Conservation (phyloP, 1,140 invertebrate genomes). For the Pseudomyrmex dendroicus region DNA sequence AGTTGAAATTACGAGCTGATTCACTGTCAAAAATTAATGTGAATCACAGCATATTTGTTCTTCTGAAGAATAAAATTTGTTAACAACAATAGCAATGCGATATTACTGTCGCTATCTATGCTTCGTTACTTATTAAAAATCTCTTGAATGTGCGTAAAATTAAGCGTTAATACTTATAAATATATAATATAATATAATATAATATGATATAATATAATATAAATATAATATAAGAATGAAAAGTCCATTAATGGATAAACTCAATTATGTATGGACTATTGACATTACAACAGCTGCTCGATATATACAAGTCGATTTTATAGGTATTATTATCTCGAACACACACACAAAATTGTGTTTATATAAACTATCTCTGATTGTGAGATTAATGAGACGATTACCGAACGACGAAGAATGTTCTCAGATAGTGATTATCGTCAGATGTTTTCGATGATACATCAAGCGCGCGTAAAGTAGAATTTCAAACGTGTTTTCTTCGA, state of each 20-base stretch:
- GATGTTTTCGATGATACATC: conserved; percentile 44
- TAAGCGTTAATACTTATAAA: neutral
- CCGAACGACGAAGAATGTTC: conserved; percentile 18
- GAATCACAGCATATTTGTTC: too few relatives aligned
- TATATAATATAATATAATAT: neutral
- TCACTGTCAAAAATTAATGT: too few relatives aligned
- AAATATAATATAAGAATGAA: neutral
- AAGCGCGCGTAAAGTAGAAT: conserved; percentile 12
- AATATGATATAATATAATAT: too few relatives aligned
- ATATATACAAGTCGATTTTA: conserved; percentile 1
- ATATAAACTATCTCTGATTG: conserved; percentile 22
- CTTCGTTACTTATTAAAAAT: too few relatives aligned
- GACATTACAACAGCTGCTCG: neutral
- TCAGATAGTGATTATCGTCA: conserved; percentile 31
- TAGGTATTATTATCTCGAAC: neutral
- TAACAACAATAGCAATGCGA: too few relatives aligned
- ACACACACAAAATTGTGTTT: conserved; percentile 9
- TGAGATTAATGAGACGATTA: conserved; percentile 51
- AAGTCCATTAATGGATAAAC: conserved; percentile 25
- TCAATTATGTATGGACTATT: neutral
- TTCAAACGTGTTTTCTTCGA: conserved; percentile 19
- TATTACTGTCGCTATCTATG: too few relatives aligned
- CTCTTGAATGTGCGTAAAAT: neutral
- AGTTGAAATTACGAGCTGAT: too few relatives aligned
- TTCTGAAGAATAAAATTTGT: too few relatives aligned